These are phyloP conservation scores for Odontamblyopus rebecca DNA, from an alignment of 2,797 vertebrate species.

Conservation along the genomic window DNA sequence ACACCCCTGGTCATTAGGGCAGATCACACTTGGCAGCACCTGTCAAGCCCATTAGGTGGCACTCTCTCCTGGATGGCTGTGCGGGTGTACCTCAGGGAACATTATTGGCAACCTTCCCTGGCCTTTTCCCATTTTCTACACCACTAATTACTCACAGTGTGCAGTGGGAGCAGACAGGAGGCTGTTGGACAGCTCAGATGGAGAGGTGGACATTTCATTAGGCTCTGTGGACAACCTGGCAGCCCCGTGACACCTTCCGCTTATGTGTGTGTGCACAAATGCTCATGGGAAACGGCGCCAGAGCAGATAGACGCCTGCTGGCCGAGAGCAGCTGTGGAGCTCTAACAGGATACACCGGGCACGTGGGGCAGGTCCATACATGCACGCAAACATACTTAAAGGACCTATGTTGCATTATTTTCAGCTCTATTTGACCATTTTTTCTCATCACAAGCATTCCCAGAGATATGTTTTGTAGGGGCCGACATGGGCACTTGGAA, in stretches of 20 bases:
- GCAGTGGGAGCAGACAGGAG: conserved; percentile 26
- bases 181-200: conserved; percentile 1
- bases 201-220: conserved; percentile 14
- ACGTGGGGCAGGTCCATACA: not conserved
- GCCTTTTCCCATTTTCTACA: conserved; percentile 79
- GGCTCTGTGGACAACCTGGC: conserved; percentile 10
- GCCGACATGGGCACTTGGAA: no score
- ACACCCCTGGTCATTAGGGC: conserved; percentile 61
- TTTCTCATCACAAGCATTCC: no score
- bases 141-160: conserved; percentile 81
- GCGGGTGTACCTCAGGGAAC: conserved; percentile 76
- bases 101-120: conserved; percentile 78
- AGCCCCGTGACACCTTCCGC: conserved; percentile 17
- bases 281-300: conserved; percentile 33
- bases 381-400: not conserved
- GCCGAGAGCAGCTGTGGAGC: conserved; percentile 52
- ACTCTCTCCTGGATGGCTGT: conserved; percentile 62
- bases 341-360: conserved; percentile 56
- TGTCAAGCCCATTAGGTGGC: conserved; percentile 74
- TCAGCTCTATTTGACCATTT: no score
- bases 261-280: conserved; percentile 18
- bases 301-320: conserved; percentile 42
- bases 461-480: no score
- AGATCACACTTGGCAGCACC: conserved; percentile 58
- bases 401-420: no score